A percentile compares a stretch with the other conserved stretches of the same genome.
Conservation (phyloP, 2,797 vertebrate species). For the Mareca strepera region DNA sequence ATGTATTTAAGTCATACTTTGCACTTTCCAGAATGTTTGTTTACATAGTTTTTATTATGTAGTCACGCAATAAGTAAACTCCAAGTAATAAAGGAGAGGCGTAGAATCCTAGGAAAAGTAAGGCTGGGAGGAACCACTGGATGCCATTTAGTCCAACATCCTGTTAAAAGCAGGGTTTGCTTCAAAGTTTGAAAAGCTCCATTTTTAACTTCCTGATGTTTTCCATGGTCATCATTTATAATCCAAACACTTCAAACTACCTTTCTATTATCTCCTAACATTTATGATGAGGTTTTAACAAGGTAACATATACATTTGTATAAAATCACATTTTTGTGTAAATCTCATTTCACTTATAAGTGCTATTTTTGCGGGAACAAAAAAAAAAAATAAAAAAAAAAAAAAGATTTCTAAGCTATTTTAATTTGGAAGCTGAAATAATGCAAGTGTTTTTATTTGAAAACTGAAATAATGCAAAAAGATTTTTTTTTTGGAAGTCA, state of each 20-base stretch:
- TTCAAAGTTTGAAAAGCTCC: background rate
- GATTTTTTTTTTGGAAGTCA: background rate
- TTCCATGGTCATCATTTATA: background rate
- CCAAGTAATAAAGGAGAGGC: background rate
- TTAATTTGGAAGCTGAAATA: background rate
- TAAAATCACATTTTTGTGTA: background rate
- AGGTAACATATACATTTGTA: background rate
- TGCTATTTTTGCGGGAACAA: background rate
- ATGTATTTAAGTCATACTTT: background rate
- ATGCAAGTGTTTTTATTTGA: background rate
- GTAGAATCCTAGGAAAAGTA: background rate
- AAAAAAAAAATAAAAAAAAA: background rate
- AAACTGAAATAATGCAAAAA: background rate
- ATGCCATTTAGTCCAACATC: background rate
- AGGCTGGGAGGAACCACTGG: background rate
- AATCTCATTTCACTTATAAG: background rate
- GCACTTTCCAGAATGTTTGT: background rate
- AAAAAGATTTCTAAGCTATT: background rate
- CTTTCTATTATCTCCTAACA: background rate
- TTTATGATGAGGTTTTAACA: background rate
- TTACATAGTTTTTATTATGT: background rate
- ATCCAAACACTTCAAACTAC: background rate
- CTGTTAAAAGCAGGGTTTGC: background rate
- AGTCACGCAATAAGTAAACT: background rate
- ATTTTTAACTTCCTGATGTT: background rate